These are phyloP conservation scores for Loriculus beryllinus DNA, from an alignment of 2,797 vertebrate species.

Conservation along the genomic window DNA sequence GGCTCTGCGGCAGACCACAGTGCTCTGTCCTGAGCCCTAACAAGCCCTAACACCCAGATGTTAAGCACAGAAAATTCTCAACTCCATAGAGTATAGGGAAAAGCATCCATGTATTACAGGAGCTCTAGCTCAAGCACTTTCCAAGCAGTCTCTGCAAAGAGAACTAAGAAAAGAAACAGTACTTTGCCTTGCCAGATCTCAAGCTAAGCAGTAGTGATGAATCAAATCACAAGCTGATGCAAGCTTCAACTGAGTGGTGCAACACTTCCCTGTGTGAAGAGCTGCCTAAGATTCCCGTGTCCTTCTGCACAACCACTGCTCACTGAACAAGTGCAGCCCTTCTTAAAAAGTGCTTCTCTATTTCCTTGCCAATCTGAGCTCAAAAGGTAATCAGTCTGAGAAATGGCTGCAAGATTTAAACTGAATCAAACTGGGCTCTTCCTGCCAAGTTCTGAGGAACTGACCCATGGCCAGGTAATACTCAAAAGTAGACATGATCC, in stretches of 20 bases:
- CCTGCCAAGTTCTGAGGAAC: background rate
- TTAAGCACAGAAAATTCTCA: background rate
- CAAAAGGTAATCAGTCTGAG: background rate
- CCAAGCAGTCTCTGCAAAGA: background rate
- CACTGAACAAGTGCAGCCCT: background rate
- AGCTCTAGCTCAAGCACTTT: background rate
- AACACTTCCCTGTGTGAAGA: background rate
- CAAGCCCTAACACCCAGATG: background rate
- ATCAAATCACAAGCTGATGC: background rate
- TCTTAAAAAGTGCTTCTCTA: background rate
- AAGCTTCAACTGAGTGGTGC: background rate
- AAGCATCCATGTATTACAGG: background rate
- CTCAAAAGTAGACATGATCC: background rate
- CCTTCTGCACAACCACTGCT: background rate
- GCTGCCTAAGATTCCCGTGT: fast-evolving
- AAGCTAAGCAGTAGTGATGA: background rate
- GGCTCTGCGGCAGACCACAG: fast-evolving
- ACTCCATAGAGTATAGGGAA: background rate
- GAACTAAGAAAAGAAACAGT: background rate
- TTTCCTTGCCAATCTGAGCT: background rate
- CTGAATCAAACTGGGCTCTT: background rate
- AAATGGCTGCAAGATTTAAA: background rate
- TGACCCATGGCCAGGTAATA: background rate
- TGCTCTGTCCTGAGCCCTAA: background rate
- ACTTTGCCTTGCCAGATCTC: background rate